Conservation (phyloP, 2,797 vertebrate species). For the Xenentodon cancila region DNA sequence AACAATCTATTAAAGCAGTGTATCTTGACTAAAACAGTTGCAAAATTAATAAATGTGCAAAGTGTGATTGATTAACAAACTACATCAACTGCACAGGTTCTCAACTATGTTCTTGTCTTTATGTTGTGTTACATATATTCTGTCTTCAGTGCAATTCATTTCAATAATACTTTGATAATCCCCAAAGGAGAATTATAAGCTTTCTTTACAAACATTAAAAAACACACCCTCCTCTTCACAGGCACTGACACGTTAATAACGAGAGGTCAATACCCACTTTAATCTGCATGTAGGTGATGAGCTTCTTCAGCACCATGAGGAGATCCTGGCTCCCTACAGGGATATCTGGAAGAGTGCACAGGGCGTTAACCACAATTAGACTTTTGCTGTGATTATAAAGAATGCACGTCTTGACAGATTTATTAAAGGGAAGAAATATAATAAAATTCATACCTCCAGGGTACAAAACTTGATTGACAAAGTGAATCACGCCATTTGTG, state of each 20-base stretch:
- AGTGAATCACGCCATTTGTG: constrained; percentile 94
- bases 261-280: constrained; percentile 81
- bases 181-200: too few species aligned
- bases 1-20: not conserved
- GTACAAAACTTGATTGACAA: constrained; percentile 89
- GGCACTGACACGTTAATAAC: not conserved
- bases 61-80: not conserved
- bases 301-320: constrained; percentile 84
- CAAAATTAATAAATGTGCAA: not conserved
- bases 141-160: too few species aligned
- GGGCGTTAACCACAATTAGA: constrained; percentile 10
- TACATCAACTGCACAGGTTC: not conserved
- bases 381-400: constrained; percentile 12
- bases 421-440: constrained; percentile 13
- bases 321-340: constrained; percentile 92
- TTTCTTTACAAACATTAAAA: constrained; percentile 4
- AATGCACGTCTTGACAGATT: constrained; percentile 24
- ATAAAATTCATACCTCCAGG: constrained; percentile 84
- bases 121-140: too few species aligned
- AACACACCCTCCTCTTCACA: constrained; percentile 7
- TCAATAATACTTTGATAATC: too few species aligned
- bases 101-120: constrained; percentile 22
- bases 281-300: constrained; percentile 91
- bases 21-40: not conserved
- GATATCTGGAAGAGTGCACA: constrained; percentile 78